Conservation (phyloP, 37 sponge, comb jelly and placozoan genomes). For the Eunapius fragilis region DNA sequence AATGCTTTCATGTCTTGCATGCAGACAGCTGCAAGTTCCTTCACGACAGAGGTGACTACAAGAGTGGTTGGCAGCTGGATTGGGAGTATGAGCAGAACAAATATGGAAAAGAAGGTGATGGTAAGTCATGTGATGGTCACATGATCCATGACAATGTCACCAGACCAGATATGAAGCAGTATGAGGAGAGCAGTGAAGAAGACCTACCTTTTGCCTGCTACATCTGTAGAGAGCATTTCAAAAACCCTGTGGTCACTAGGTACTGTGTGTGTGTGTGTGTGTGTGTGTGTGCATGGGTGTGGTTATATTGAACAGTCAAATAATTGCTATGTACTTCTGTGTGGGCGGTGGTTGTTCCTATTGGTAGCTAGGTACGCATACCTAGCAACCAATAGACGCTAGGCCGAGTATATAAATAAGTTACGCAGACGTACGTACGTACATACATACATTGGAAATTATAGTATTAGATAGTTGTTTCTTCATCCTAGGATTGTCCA, state of each 20-base stretch:
- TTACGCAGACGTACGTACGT: no score
- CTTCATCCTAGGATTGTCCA: no score
- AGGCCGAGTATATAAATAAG: no score
- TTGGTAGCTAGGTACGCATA: no score
- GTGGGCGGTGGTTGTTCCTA: no score
- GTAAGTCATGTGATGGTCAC: neutral
- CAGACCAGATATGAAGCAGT: conserved; percentile 60
- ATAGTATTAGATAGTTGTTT: no score
- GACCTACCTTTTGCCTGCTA: conserved; percentile 98
- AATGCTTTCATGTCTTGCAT: conserved; percentile 1
- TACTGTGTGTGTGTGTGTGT: neutral
- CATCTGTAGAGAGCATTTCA: conserved; percentile 94
- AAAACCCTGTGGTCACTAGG: conserved; percentile 92
- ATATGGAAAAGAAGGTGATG: conserved; percentile 58
- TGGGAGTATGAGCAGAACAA: conserved; percentile 83
- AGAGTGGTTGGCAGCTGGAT: conserved; percentile 99
- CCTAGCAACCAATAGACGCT: no score
- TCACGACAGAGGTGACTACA: conserved; percentile 98
- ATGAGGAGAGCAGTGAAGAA: conserved; percentile 79
- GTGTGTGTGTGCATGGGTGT: conserved; percentile 7
- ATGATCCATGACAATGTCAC: neutral
- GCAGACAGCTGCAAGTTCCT: conserved; percentile 99
- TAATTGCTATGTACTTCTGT: no score
- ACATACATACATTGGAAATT: no score
- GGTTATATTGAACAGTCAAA: no score